Evolutionary conservation across 2,888 invertebrate species (phyloP).

Genomic region (Nomada fabriciana): DNA sequence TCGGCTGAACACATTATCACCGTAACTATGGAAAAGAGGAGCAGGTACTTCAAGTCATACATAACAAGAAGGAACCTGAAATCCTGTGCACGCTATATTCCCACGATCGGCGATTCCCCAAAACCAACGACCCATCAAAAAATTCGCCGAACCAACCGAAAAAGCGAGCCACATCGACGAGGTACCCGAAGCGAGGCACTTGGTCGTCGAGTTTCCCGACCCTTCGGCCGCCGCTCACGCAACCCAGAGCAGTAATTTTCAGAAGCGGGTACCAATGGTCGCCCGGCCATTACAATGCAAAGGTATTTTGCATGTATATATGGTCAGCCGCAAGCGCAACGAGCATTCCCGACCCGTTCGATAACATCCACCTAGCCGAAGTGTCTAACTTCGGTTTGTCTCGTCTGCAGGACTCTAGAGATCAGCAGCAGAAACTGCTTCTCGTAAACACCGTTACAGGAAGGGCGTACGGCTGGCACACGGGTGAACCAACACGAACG

Average conservation of each 20-base stretch:
- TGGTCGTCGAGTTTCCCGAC: no score
- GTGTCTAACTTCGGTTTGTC: slow-evolving; percentile 46
- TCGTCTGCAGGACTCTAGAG: slow-evolving; percentile 37
- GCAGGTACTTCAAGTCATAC: no score
- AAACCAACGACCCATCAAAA: no score
- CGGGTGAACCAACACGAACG: neutral
- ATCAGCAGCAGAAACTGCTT: slow-evolving; percentile 44
- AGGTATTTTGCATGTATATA: slow-evolving; percentile 26
- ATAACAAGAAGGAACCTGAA: no score
- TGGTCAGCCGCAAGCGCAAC: slow-evolving; percentile 40
- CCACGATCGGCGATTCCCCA: no score
- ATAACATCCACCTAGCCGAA: slow-evolving; percentile 37
- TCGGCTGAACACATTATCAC: no score
- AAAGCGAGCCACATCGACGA: no score
- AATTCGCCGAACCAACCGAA: no score
- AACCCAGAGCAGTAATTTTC: neutral
- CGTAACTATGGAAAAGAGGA: no score
- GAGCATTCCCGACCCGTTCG: slow-evolving; percentile 26
- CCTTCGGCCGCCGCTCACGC: neutral
- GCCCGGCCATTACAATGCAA: slow-evolving; percentile 22
- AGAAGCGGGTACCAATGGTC: no score
- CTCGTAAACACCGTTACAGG: slow-evolving; percentile 52
- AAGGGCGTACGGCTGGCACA: slow-evolving; percentile 25
- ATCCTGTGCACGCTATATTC: no score
- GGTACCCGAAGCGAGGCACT: no score